phyloP scores from a whole-genome alignment of 53 echinoderm and acorn worm genomes.

The Temnopleurus reevesii region DNA sequence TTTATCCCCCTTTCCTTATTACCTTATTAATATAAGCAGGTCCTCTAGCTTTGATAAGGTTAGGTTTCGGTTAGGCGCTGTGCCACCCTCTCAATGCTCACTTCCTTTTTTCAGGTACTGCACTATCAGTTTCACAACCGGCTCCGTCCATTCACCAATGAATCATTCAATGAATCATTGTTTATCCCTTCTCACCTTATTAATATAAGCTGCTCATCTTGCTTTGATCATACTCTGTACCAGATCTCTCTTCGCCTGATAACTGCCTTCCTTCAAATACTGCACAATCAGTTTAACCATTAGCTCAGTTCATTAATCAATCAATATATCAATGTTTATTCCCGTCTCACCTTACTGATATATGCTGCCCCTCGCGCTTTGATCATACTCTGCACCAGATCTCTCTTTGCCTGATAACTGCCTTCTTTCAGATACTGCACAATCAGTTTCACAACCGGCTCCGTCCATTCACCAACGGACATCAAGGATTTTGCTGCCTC shows the following conservation, averaged over 20 bases:
- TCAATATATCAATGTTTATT: no score
- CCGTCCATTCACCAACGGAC: conserved; percentile 82
- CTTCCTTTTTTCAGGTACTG: conserved; percentile 68
- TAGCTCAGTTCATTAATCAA: conserved; percentile 79
- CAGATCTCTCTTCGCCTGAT: conserved; percentile 70
- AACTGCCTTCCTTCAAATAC: conserved; percentile 67
- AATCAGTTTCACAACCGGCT: conserved; percentile 72
- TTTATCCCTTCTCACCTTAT: conserved; percentile 89
- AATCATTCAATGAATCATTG: no score
- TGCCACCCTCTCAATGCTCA: conserved; percentile 74
- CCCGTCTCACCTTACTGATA: conserved; percentile 70
- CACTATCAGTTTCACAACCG: conserved; percentile 73
- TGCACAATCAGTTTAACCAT: conserved; percentile 75
- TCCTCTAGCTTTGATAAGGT: conserved; percentile 84
- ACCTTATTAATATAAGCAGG: conserved; percentile 80
- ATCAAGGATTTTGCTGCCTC: conserved; percentile 83
- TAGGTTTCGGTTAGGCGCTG: no score
- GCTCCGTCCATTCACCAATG: conserved; percentile 81
- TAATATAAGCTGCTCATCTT: conserved; percentile 70
- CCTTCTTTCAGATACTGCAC: conserved; percentile 72
- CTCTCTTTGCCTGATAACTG: conserved; percentile 62
- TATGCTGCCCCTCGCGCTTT: conserved; percentile 76
- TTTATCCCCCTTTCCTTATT: no score
- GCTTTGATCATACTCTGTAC: conserved; percentile 86
- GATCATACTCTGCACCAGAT: conserved; percentile 86